phyloP scores from a whole-genome alignment of 2,888 invertebrate genomes.

The Plutella xylostella region DNA sequence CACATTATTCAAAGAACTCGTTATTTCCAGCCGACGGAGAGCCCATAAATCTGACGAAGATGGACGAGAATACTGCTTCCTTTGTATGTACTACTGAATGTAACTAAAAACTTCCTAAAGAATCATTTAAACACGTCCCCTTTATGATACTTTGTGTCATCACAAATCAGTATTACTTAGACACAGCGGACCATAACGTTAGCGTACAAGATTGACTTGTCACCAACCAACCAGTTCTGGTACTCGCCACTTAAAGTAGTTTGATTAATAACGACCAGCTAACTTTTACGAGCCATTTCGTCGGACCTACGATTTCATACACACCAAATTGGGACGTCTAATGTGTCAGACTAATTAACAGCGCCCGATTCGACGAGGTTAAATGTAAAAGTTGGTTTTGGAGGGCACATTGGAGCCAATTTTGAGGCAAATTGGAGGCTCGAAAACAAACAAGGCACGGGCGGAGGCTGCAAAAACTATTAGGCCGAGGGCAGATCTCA shows the following conservation, averaged over 20 bases:
- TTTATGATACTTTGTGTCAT: neutral
- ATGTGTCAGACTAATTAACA: neutral
- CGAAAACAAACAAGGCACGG: slow-evolving; percentile 61
- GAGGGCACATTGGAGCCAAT: neutral
- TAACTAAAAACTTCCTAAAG: too few species aligned
- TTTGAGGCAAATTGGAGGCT: neutral
- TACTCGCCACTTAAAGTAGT: slow-evolving; percentile 45
- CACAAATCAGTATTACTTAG: slow-evolving; percentile 4
- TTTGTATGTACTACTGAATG: too few species aligned
- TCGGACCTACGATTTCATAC: slow-evolving; percentile 20
- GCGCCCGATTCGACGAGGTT: neutral
- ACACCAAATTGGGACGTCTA: slow-evolving; percentile 7
- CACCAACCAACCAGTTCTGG: slow-evolving; percentile 42
- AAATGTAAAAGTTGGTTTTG: neutral
- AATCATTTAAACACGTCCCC: too few species aligned
- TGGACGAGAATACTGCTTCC: too few species aligned
- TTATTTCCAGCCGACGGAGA: too few species aligned
- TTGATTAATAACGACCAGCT: slow-evolving; percentile 41
- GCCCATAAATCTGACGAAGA: too few species aligned
- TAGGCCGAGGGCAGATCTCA: neutral
- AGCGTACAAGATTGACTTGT: slow-evolving; percentile 53
- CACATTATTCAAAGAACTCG: neutral
- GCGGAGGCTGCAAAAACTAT: neutral
- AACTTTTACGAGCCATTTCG: slow-evolving; percentile 44
- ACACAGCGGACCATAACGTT: slow-evolving; percentile 12